Conservation (phyloP, 2,113 vertebrate species). For the rabbit (Oryctolagus cuniculus) region DNA sequence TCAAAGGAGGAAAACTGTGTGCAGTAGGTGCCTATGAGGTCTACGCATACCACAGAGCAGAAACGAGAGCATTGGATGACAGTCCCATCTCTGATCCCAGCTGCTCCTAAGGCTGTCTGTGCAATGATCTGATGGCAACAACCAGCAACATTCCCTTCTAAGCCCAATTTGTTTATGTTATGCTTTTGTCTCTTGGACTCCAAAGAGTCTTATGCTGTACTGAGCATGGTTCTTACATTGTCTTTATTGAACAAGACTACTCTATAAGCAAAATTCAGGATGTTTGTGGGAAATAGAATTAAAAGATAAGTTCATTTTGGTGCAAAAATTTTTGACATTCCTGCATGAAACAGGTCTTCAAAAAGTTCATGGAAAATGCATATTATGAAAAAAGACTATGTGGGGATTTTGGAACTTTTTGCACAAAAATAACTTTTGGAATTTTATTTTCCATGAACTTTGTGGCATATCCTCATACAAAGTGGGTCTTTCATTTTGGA, state of each 20-base stretch:
- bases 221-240: neutral
- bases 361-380: too few species aligned
- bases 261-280: too few species aligned
- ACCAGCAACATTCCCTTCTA: neutral
- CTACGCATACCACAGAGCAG: neutral
- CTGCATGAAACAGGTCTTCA: too few species aligned
- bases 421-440: too few species aligned
- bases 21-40: neutral
- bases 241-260: neutral
- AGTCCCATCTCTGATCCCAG: neutral
- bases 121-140: neutral
- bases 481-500: neutral
- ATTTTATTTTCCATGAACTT: too few species aligned
- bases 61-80: neutral
- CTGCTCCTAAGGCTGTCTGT: neutral
- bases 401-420: too few species aligned
- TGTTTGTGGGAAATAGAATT: too few species aligned
- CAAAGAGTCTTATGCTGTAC: neutral
- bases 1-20: neutral
- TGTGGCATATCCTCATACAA: too few species aligned
- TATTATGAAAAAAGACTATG: too few species aligned
- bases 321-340: too few species aligned
- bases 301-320: too few species aligned
- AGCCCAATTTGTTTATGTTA: neutral
- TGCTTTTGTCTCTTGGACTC: neutral